Base-by-base conservation (phyloP, 2,888 invertebrate species). In the Drosophila villosipedis region DNA sequence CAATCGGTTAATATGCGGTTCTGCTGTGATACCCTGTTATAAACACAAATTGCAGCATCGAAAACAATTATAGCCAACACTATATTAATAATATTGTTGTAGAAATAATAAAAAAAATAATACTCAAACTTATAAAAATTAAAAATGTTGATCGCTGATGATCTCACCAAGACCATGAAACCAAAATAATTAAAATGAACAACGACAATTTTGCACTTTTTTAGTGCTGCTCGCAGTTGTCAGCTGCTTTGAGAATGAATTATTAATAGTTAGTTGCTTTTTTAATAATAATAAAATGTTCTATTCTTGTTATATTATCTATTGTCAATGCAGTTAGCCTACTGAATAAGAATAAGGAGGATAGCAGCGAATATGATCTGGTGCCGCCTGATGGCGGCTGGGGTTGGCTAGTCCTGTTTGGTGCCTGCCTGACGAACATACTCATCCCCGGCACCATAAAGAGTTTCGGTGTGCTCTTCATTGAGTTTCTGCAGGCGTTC, bases 391-490 rank as follows among this genome's bases (percentile, higher is more conserved):
- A 97, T 92, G 97, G 97, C 31, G 96, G 96, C 78, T 97, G 97
- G 97, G 97, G 97, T 66, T 97, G 97, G 97, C 94, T 96, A 90
- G 96, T 97, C 73, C 84, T 95, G 91, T 89, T 95, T 93, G 95
- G 97, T 58, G 95, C 97, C 5, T 97, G 97, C 65, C 93, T 97
- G 89, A 97, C 97, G 65, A 97, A 97, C 92, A 95, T 97, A 81
- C 94, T 97, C 30, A 96, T 97, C 43, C 97, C 97, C 7, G 97
- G 97, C 47, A 97, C 97, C 0, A 96, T 97, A 57, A 97, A 97
- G 92, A 97, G 97, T 4, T 97, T 97, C 89, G 97, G 98, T 19
- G 97, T 98, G 0, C 94, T 98, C 0, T 95, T 97, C 89, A 95
- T 97, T 47, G 97, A 97, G 91, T 97, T 97, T 92, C 94, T 96